A percentile compares a stretch with the other conserved stretches of the same genome.
phyloP scores from a whole-genome alignment of 2,888 invertebrate genomes.

The Sclerodermus sp. region DNA sequence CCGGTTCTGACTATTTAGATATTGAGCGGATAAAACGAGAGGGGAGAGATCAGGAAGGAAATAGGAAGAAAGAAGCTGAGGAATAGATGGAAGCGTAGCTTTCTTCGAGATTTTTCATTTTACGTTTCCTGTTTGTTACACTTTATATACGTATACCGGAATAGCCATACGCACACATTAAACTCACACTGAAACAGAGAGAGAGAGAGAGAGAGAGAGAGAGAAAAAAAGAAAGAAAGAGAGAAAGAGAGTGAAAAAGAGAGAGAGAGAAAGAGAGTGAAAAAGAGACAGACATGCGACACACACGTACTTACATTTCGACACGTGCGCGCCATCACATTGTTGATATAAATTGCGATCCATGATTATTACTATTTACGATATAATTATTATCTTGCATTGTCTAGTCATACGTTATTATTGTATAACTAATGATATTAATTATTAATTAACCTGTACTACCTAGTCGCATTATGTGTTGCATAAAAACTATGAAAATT shows the following conservation, averaged over 20 bases:
- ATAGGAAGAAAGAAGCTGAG: too few relatives aligned
- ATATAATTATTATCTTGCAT: slow-evolving; percentile 59
- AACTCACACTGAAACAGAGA: not conserved
- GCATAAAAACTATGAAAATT: slow-evolving; percentile 42
- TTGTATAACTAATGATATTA: slow-evolving; percentile 58
- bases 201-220: slow-evolving; percentile 13
- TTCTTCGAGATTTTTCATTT: too few relatives aligned
- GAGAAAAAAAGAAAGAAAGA: slow-evolving; percentile 6
- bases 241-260: not conserved
- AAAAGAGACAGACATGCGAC: slow-evolving; percentile 13
- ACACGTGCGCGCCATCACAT: slow-evolving; percentile 52
- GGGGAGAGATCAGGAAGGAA: too few relatives aligned
- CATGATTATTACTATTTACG: slow-evolving; percentile 58
- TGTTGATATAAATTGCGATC: slow-evolving; percentile 58
- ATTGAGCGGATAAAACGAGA: too few relatives aligned
- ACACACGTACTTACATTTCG: slow-evolving; percentile 14
- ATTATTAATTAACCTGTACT: slow-evolving; percentile 58
- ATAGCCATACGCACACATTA: too few relatives aligned
- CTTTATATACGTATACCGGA: too few relatives aligned
- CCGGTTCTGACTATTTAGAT: too few relatives aligned
- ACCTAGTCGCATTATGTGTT: slow-evolving; percentile 59
- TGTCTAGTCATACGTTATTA: slow-evolving; percentile 58
- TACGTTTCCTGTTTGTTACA: too few relatives aligned
- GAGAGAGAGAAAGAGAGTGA: not conserved
- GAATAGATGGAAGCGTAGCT: too few relatives aligned